These are phyloP conservation scores for Cynaeus angustus DNA, from an alignment of 2,888 invertebrate species.

Conservation along the genomic window DNA sequence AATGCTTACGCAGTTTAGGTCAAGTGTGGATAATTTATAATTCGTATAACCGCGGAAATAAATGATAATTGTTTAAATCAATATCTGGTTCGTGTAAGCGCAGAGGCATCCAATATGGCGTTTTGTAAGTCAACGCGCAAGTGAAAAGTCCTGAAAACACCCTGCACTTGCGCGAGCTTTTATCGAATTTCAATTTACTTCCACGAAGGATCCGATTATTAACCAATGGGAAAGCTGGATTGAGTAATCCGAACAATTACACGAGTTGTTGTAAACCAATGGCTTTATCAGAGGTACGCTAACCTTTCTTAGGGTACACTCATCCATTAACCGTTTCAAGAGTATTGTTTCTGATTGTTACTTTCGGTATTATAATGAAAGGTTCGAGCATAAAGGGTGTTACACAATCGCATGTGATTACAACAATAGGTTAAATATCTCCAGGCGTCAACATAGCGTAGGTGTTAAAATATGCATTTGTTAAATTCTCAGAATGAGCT, in stretches of 20 bases:
- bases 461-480: conserved; percentile 65
- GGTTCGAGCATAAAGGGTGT: conserved; percentile 59
- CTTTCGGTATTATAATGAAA: conserved; percentile 58
- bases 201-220: conserved; percentile 4
- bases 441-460: conserved; percentile 63
- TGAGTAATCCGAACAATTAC: conserved; percentile 9
- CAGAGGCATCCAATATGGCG: conserved; percentile 36
- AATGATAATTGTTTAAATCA: conserved; percentile 21
- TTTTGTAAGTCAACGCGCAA: conserved; percentile 18
- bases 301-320: conserved; percentile 22
- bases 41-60: conserved; percentile 11
- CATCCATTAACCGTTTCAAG: conserved; percentile 29
- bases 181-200: conserved; percentile 32
- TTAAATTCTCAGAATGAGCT: conserved; percentile 55
- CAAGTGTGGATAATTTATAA: conserved; percentile 32
- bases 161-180: conserved; percentile 35
- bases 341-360: conserved; percentile 50
- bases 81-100: conserved; percentile 18
- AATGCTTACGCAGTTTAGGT: conserved; percentile 17
- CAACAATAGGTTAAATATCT: conserved; percentile 67
- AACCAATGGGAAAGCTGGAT: conserved; percentile 28
- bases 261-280: conserved; percentile 18
- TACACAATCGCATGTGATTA: conserved; percentile 63
- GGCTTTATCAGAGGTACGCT: conserved; percentile 27
- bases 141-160: conserved; percentile 7